phyloP scores from a whole-genome alignment of 1,140 invertebrate species.

The Trichonephila inaurata region DNA sequence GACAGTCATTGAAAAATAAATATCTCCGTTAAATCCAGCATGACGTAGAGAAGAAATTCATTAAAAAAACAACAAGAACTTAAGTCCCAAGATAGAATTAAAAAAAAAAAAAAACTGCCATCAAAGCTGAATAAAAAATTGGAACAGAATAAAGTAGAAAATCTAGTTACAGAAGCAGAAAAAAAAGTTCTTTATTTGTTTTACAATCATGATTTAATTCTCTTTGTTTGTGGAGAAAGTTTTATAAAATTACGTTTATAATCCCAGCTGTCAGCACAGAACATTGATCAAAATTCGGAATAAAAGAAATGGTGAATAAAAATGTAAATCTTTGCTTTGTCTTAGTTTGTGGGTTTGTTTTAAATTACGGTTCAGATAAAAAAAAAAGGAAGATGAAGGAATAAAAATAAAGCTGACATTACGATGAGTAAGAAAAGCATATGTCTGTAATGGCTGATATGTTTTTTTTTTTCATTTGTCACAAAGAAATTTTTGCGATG shows the following conservation, averaged over 20 bases:
- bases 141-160: slow-evolving; percentile 13
- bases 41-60: neutral
- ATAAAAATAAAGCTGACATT: neutral
- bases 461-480: neutral
- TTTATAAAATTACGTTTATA: slow-evolving; percentile 29
- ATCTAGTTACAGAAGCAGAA: neutral
- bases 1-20: neutral
- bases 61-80: neutral
- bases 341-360: neutral
- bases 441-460: neutral
- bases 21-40: neutral
- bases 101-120: neutral
- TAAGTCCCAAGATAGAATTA: neutral
- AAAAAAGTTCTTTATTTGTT: slow-evolving; percentile 1
- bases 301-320: slow-evolving; percentile 12
- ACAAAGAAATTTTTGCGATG: neutral
- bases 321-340: slow-evolving; percentile 46
- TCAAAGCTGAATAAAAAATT: slow-evolving; percentile 40
- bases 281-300: neutral
- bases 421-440: neutral
- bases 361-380: slow-evolving; percentile 2
- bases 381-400: neutral
- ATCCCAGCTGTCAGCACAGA: slow-evolving; percentile 29
- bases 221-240: neutral
- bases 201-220: slow-evolving; percentile 41